Percentiles rank a stretch among this genome's conserved stretches.
phyloP scores from a whole-genome alignment of 2,797 vertebrate genomes.

The Coccyzus lansbergi region DNA sequence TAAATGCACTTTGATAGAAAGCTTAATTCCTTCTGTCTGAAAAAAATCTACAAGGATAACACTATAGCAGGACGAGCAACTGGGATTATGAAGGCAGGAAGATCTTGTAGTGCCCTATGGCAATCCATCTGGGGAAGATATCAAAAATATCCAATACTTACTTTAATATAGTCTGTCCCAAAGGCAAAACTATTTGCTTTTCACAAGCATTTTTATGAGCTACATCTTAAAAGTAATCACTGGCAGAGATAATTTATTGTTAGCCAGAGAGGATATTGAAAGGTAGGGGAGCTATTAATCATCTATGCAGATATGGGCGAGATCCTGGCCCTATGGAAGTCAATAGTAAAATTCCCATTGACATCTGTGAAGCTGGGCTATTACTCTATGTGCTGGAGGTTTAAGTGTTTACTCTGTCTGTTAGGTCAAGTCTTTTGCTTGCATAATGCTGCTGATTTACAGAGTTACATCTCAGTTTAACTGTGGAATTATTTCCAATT shows the following conservation, averaged over 20 bases:
- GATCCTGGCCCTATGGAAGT: constrained; percentile 52
- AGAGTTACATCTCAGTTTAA: background rate
- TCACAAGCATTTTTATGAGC: constrained; percentile 69
- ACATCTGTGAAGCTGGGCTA: constrained; percentile 33
- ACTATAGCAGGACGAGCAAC: background rate
- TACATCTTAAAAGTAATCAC: constrained; percentile 71
- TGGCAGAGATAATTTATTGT: constrained; percentile 68
- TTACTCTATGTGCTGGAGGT: constrained; percentile 22
- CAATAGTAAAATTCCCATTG: constrained; percentile 61
- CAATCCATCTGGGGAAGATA: constrained; percentile 53
- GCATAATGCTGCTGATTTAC: constrained; percentile 15
- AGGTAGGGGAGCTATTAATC: constrained; percentile 62
- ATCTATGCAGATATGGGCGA: constrained; percentile 66
- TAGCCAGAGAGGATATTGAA: constrained; percentile 69
- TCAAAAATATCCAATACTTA: constrained; percentile 32
- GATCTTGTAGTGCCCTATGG: constrained; percentile 4
- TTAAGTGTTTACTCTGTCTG: constrained; percentile 22
- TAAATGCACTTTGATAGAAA: background rate
- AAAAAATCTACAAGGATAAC: background rate
- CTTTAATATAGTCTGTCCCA: constrained; percentile 64
- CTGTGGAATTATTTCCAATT: background rate
- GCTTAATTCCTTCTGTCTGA: background rate
- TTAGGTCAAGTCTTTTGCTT: background rate
- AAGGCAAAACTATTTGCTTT: constrained; percentile 70
- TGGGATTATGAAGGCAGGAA: constrained; percentile 8